A percentile compares a stretch with the other conserved stretches of the same genome.
These are phyloP conservation scores for Procambarus clarkii DNA, from an alignment of 1,140 invertebrate genomes.

Conservation along the genomic window DNA sequence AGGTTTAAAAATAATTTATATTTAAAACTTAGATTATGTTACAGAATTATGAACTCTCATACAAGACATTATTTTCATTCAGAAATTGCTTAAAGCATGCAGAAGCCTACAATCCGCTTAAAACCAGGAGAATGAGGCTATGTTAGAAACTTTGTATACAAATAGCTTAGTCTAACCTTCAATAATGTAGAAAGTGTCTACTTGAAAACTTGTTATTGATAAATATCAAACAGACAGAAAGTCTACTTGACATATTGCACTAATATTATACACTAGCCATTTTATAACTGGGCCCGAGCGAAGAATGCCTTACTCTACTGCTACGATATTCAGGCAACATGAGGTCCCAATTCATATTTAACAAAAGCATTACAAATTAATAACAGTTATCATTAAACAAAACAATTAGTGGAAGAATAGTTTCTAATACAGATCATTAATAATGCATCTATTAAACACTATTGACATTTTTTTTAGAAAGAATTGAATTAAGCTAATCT, in stretches of 20 bases:
- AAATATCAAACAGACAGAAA: not conserved
- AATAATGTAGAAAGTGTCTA: not conserved
- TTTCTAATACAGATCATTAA: too few relatives aligned
- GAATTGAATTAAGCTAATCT: too few relatives aligned
- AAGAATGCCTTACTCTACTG: not conserved
- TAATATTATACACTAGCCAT: not conserved
- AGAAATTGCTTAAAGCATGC: constrained; percentile 35
- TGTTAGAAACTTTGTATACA: not conserved
- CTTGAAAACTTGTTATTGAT: not conserved
- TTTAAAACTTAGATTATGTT: not conserved
- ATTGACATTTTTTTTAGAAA: too few relatives aligned
- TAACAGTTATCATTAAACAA: not conserved
- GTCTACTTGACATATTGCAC: not conserved
- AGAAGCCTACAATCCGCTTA: constrained; percentile 19
- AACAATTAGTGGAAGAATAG: not conserved
- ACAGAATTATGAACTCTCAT: not conserved
- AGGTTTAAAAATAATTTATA: not conserved
- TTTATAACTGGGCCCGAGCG: not conserved
- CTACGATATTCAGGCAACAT: not conserved
- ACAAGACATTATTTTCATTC: constrained; percentile 27
- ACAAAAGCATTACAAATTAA: not conserved
- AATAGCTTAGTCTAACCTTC: not conserved
- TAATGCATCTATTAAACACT: too few relatives aligned
- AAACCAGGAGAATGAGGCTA: not conserved
- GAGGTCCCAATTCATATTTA: not conserved